Percentiles rank a stretch among this genome's conserved stretches.
phyloP scores from a whole-genome alignment of 2,888 invertebrate species.

The Helicoverpa assulta region DNA sequence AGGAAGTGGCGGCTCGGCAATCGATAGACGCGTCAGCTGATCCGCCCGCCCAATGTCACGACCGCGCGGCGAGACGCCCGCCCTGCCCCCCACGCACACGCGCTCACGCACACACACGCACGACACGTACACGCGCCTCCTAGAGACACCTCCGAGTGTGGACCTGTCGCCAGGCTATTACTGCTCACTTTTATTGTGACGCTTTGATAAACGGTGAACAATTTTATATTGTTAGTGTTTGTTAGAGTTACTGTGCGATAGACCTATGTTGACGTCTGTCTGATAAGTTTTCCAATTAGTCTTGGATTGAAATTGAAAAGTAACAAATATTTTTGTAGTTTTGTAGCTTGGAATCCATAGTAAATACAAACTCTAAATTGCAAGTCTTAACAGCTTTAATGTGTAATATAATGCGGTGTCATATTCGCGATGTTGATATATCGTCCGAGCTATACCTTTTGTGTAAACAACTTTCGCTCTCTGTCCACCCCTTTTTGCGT shows the following conservation, averaged over 20 bases:
- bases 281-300: conserved; percentile 46
- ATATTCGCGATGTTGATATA: conserved; percentile 37
- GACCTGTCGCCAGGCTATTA: neutral
- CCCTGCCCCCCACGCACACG: conserved; percentile 69
- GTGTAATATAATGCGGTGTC: conserved; percentile 9
- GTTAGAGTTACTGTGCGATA: conserved; percentile 20
- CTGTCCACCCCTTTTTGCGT: conserved; percentile 67
- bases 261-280: conserved; percentile 31
- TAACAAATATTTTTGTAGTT: neutral
- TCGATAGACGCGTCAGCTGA: conserved; percentile 87
- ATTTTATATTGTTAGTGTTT: conserved; percentile 9
- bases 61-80: conserved; percentile 71
- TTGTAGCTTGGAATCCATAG: neutral
- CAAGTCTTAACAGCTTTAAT: conserved; percentile 1
- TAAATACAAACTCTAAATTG: conserved; percentile 1
- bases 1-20: conserved; percentile 80
- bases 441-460: conserved; percentile 36
- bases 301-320: conserved; percentile 26
- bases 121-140: conserved; percentile 32
- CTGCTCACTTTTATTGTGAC: neutral
- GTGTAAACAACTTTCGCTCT: conserved; percentile 67
- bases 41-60: conserved; percentile 89
- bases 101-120: conserved; percentile 42
- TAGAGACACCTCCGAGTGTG: conserved; percentile 4
- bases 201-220: conserved; percentile 13